Evolutionary conservation across 2,797 vertebrate genomes (phyloP).

Genomic region (Vipera latastei): DNA sequence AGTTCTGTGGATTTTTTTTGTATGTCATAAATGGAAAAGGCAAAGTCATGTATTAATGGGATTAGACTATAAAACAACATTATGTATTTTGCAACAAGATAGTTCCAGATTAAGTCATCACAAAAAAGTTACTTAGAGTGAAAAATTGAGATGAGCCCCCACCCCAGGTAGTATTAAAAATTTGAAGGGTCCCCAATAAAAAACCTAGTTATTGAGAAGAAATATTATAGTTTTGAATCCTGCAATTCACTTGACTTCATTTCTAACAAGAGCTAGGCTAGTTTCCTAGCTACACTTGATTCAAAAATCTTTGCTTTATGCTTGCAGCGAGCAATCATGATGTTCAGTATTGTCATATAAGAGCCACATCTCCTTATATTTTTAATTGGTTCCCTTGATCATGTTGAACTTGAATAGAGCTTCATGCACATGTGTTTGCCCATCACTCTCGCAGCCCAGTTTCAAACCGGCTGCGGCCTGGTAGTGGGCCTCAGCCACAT

Average conservation of each 20-base stretch:
- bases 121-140: not conserved
- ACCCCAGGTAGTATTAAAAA: not conserved
- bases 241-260: not conserved
- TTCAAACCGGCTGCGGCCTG: not conserved
- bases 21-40: not conserved
- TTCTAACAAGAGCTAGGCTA: not conserved
- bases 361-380: not conserved
- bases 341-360: not conserved
- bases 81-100: not conserved
- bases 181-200: not conserved
- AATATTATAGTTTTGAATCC: not conserved
- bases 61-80: not conserved
- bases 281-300: not conserved
- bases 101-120: not conserved
- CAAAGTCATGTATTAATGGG: not conserved
- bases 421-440: not conserved
- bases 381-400: slow-evolving; percentile 41
- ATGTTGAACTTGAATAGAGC: not conserved
- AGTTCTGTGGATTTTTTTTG: no score
- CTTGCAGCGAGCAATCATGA: not conserved
- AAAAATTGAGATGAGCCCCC: not conserved
- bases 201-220: not conserved
- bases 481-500: no score
- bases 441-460: not conserved
- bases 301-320: not conserved